Evolutionary conservation across 2,888 invertebrate genomes (phyloP), one percentile per base, ranked within the genome.

Genomic region (Noctua comes): DNA sequence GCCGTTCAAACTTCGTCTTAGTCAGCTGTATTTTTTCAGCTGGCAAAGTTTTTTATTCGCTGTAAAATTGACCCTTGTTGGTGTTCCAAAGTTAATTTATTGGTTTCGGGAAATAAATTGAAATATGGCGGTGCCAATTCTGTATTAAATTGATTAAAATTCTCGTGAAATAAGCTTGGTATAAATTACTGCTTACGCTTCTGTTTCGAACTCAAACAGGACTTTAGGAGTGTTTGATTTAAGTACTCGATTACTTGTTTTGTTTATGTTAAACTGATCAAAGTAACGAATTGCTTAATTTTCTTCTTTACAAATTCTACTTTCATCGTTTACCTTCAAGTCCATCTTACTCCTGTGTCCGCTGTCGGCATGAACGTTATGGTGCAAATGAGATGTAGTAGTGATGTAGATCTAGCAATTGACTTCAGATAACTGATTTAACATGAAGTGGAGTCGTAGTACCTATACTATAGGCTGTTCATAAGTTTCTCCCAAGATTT

Each of bases 1-100:
- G 79, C 80, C 82, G 73, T 75, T 77, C 70, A 80, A 88, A 86
- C 86, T 86, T 86, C 83, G 82, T 80, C 81, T 84, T 76, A 73
- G 83, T 85, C 82, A 79, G 79, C 81, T 74, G 71, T 82, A 86
- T 84, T 79, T 87, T 84, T 83, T 80, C 68, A 82, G 80, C 82
- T 71, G 78, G 75, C 68, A 76, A 80, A 84, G 72, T 82, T 82
- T 85, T 86, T 79, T 77, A 79, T 78, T 79, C 40, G 65, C 68
- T 75, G 64, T 77, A 74, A 79, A 83, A 77, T 82, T 75, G 21
- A 66, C 66, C 68, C 65, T 75, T 78, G 57, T 68, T 76, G 64
- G 48, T 46, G 36, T 76, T 68, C 57, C 46, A 21, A 40, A 65
- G 13, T 69, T 68, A 69, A 80, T 84, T 87, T 73, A 84, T 85